phyloP scores from a whole-genome alignment of 2,797 vertebrate genomes.

The Sarcophilus harrisii region DNA sequence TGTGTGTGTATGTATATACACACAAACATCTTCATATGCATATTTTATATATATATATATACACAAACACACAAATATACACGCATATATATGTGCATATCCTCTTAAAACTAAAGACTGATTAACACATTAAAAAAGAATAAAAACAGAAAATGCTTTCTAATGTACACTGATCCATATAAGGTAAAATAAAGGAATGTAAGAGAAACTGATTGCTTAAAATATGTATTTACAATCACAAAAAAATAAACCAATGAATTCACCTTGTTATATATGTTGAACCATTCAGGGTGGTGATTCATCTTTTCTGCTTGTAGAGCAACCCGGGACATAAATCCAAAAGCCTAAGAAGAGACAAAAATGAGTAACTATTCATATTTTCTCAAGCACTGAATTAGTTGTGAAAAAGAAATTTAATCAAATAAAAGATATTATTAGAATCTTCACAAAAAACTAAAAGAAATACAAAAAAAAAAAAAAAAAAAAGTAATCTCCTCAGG shows the following conservation, averaged over 20 bases:
- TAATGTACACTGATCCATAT: slow-evolving; percentile 30
- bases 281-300: slow-evolving; percentile 99
- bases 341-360: slow-evolving; percentile 88
- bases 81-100: neutral
- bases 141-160: slow-evolving; percentile 14
- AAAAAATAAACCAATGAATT: slow-evolving; percentile 64
- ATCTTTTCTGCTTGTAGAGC: slow-evolving; percentile 98
- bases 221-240: neutral
- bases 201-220: slow-evolving; percentile 4
- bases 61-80: too few relatives aligned
- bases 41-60: neutral
- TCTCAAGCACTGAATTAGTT: slow-evolving; percentile 11
- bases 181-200: slow-evolving; percentile 25
- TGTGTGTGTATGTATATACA: neutral
- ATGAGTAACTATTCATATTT: slow-evolving; percentile 39
- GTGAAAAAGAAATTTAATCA: slow-evolving; percentile 21
- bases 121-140: neutral
- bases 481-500: slow-evolving; percentile 16
- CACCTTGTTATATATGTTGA: slow-evolving; percentile 99
- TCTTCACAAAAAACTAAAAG: slow-evolving; percentile 7
- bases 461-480: neutral
- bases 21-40: neutral
- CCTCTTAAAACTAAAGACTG: neutral
- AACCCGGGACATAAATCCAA: slow-evolving; percentile 97
- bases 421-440: neutral